phyloP scores from a whole-genome alignment of 2,888 invertebrate species.

The Chrysina gloriosa region DNA sequence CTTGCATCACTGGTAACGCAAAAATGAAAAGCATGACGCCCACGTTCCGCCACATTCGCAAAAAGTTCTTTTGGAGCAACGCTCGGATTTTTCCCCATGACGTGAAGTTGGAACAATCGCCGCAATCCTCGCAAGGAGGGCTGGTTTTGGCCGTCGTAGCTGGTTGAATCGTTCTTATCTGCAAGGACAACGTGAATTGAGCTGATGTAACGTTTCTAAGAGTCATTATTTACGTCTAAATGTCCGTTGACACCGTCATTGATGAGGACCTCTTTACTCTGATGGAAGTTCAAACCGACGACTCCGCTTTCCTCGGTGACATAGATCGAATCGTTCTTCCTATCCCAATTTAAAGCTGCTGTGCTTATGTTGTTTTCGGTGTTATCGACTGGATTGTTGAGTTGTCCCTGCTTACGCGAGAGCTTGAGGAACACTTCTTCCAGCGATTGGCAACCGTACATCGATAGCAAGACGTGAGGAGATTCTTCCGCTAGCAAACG shows the following conservation, averaged over 20 bases:
- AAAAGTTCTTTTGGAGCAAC: conserved; percentile 87
- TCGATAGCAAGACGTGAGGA: conserved; percentile 83
- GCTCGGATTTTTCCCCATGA: conserved; percentile 88
- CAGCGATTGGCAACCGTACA: conserved; percentile 85
- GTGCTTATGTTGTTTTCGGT: conserved; percentile 83
- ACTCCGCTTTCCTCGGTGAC: conserved; percentile 89
- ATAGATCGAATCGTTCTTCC: conserved; percentile 84
- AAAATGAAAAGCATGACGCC: conserved; percentile 95
- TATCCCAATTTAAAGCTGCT: conserved; percentile 84
- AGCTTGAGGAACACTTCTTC: conserved; percentile 95
- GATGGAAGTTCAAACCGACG: conserved; percentile 88
- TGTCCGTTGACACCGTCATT: conserved; percentile 78
- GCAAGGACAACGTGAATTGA: background rate
- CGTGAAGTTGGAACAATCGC: conserved; percentile 72
- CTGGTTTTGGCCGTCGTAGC: conserved; percentile 55
- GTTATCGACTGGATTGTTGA: conserved; percentile 68
- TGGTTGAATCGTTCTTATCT: conserved; percentile 45
- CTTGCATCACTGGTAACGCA: conserved; percentile 91
- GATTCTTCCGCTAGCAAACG: conserved; percentile 90
- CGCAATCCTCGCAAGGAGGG: conserved; percentile 70
- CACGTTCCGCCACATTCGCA: conserved; percentile 92
- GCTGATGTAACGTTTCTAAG: background rate
- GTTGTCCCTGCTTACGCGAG: conserved; percentile 82
- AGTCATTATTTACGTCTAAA: conserved; percentile 67
- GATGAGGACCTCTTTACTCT: conserved; percentile 89